Evolutionary conservation across 2,888 invertebrate genomes (phyloP).

Genomic region (Lumbricus terrestris): DNA sequence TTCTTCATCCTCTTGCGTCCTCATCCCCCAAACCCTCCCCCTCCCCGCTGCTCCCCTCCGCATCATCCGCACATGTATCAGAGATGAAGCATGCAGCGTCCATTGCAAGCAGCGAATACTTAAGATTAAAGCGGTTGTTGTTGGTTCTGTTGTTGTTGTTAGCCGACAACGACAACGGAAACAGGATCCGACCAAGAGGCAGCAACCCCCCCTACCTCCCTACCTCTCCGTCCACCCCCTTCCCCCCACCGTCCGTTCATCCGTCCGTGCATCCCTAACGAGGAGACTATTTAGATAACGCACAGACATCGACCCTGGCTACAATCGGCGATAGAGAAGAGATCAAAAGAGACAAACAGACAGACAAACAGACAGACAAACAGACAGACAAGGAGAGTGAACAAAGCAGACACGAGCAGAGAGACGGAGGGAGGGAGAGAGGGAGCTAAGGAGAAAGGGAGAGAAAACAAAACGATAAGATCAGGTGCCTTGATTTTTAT

Average conservation of each 20-base stretch:
- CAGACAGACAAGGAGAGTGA: neutral
- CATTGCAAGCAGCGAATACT: slow-evolving; percentile 6
- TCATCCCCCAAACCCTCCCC: neutral
- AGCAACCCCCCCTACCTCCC: neutral
- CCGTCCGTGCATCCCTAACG: neutral
- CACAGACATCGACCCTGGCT: neutral
- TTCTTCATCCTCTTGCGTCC: neutral
- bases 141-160: neutral
- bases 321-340: neutral
- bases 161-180: neutral
- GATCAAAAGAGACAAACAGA: neutral
- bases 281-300: neutral
- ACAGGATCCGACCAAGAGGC: neutral
- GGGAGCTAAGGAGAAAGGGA: neutral
- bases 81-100: neutral
- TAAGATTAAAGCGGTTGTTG: neutral
- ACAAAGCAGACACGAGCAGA: neutral
- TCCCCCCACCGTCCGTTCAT: neutral
- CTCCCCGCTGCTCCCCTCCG: neutral
- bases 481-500: neutral
- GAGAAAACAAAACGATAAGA: neutral
- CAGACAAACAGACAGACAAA: neutral
- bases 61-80: neutral
- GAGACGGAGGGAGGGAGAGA: neutral
- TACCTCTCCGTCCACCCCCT: neutral